Evolutionary conservation across 1,140 invertebrate species (phyloP), one percentile per base, ranked within the genome.

Genomic region (Chionoecetes opilio): DNA sequence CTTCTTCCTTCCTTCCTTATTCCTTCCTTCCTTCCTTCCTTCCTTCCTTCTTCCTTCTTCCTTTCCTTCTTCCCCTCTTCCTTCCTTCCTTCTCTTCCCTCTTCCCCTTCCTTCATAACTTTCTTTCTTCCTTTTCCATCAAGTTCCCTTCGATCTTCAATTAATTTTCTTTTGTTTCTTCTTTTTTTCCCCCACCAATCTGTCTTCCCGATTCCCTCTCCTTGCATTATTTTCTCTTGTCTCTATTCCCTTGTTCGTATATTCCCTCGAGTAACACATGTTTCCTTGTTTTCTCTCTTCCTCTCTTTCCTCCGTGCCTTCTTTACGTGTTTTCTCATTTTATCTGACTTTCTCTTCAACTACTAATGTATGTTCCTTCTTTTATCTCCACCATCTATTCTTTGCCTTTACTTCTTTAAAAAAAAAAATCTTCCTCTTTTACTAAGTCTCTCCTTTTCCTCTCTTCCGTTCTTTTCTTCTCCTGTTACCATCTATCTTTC

Each of bases 321-420:
- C 85, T 32, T 38, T 32, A 3, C 32, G 34, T 38, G 34, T 87
- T 35, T 38, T 38, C 14, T 87, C n/a, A 35, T 87, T 87, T 87
- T 9, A 21, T 38, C 37, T 35, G 0, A 26, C 11, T 26, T 32
- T 31, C 37, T 38, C 85, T 26, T 87, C 29, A 34, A 37, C 21
- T 87, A 21, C 11, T 26, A 17, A 35, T 87, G 26, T 34, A 29
- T 87, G 32, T 87, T 32, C 26, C 85, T 34, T 37, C 85, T 38
- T 37, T 87, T 38, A 85, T 26, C 32, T 87, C 37, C 85, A 34
- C 37, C 85, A 87, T 87, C 85, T 37, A 26, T 26, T 75, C n/a
- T 75, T n/a, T n/a, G 63, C 63, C 63, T 75, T n/a, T 75, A 17
- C 8, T 26, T 75, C 6, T 26, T 75, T n/a, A 26, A n/a, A n/a